Evolutionary conservation across 1,140 invertebrate species (phyloP), one percentile per base, ranked within the genome.

Genomic region (Ips typographus): DNA sequence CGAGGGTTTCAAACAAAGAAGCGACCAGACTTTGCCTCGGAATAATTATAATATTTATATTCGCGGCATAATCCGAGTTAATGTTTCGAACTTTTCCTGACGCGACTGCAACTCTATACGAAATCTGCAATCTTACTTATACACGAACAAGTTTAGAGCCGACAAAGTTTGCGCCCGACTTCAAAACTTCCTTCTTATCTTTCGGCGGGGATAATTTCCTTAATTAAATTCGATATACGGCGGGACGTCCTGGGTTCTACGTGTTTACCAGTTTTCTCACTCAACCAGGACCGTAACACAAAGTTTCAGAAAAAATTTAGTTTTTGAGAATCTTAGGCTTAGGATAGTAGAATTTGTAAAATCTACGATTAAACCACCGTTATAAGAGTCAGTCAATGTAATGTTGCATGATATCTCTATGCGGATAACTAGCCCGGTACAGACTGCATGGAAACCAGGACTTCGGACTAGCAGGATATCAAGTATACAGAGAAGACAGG

Each of bases 221-320:
- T 65, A 65, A 65, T 65, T 65, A 65, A 65, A 65, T 65, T 65
- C 63, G 53, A 65, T 65, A 65, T 65, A 65, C 53, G 63, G 44
- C 61, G 61, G 40, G 40, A 53, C 43, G 47, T n/a, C 49, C 6
- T 43, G 47, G 36, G 61, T 22, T 22, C 51, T 64, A 64, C 61
- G 61, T 64, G 61, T 64, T 64, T 61, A 61, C 39, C n/a, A 64
- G 44, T 49, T 49, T 49, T 49, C 44, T 22, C 44, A 49, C 22
- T 22, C 22, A 22, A 22, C 22, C 44, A 49, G 44, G 3, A 22
- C 6, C 44, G 44, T 49, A 49, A 3, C 44, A 8, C 3, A 49
- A 49, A 49, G 44, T 2, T 3, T 3, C 3, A 22, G 22, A 22
- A 22, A 22, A 22, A 22, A 22, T 22, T 22, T 22, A 22, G 22